phyloP scores from a whole-genome alignment of 2,113 vertebrate species.

The Caranx ignobilis region DNA sequence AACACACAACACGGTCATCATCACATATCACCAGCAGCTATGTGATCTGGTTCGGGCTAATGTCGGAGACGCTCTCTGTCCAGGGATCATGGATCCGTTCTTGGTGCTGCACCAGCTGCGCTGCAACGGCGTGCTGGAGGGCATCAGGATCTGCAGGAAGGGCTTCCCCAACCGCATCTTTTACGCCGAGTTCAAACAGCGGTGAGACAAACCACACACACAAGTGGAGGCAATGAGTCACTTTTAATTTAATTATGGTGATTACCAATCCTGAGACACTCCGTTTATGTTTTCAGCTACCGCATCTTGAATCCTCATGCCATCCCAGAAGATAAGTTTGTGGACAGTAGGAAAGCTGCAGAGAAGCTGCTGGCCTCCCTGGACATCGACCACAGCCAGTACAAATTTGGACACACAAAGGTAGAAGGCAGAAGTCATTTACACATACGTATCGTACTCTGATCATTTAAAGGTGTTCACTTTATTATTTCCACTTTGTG shows the following conservation, averaged over 20 bases:
- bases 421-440: conserved; percentile 60
- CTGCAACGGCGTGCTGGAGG: conserved; percentile 89
- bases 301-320: conserved; percentile 93
- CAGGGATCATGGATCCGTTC: conserved; percentile 88
- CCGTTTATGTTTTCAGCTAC: conserved; percentile 81
- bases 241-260: not conserved
- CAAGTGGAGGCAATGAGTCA: not conserved
- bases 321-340: conserved; percentile 93
- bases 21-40: no score
- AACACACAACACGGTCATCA: not conserved
- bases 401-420: conserved; percentile 91
- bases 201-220: conserved; percentile 73
- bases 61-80: not conserved
- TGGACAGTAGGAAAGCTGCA: conserved; percentile 92
- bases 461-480: not conserved
- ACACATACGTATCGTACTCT: not conserved
- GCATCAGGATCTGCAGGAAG: conserved; percentile 90
- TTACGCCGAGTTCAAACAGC: conserved; percentile 88
- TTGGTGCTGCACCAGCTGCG: conserved; percentile 89
- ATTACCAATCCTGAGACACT: not conserved
- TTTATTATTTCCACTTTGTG: not conserved
- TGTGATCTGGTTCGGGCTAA: not conserved
- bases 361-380: conserved; percentile 87
- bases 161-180: conserved; percentile 89
- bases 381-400: conserved; percentile 88